Evolutionary conservation across 2,888 invertebrate genomes (phyloP), one percentile per base, ranked within the genome.

Genomic region (Oxytorus armatus): DNA sequence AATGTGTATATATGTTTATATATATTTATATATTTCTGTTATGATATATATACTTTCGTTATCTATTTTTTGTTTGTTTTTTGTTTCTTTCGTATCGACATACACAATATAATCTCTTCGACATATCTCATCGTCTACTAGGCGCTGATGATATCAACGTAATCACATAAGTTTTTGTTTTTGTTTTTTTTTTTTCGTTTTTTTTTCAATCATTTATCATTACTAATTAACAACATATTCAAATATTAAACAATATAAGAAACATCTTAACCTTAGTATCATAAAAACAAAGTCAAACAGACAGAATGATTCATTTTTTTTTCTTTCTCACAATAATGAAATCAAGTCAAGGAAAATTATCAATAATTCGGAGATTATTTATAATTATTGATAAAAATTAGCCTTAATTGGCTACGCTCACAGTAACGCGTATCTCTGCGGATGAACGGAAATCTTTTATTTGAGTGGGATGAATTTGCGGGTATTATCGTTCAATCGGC

Each of bases 111-210:
- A 88, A 89, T 89, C 88, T 89, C 86, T 88, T 85, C 85, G 86
- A 87, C 86, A 85, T 78, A 85, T 65, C 86, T 80, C 83, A 85
- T 87, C 86, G 79, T 77, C 83, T 86, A 85, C 84, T 85, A 87
- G 79, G 82, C 83, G 84, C 86, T 83, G 84, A 87, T 85, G 88
- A 83, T 84, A 88, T 88, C 86, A 88, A 86, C 85, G 87, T 85
- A 87, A 89, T 89, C 86, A 89, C 87, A 87, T 88, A 84, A 85
- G n/a, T n/a, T n/a, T n/a, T n/a, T n/a, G n/a, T n/a, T n/a, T n/a
- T n/a, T n/a, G n/a, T n/a, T n/a, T n/a, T n/a, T n/a, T n/a, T n/a
- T n/a, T n/a, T n/a, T n/a, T n/a, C n/a, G n/a, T n/a, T 63, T 77
- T 77, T 68, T 74, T 66, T 74, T 65, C 69, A 42, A 73, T 73